Evolutionary conservation across 2,888 invertebrate genomes (phyloP).

Genomic region (Drosophila birchii): DNA sequence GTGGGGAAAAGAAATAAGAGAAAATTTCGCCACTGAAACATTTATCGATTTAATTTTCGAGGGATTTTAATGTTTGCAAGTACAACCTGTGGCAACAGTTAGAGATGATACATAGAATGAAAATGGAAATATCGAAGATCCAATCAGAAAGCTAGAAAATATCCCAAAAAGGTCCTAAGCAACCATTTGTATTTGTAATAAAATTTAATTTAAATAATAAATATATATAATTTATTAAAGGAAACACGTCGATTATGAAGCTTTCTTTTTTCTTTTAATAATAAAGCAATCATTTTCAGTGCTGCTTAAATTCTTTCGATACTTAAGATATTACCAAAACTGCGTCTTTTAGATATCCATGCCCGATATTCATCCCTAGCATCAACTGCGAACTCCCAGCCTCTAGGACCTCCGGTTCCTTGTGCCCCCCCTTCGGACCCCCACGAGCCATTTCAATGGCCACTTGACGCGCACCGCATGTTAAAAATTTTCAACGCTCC

Average conservation of each 20-base stretch:
- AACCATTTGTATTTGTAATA: not conserved
- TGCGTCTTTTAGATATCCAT: too few relatives aligned
- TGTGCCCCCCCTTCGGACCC: not conserved
- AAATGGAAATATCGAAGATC: not conserved
- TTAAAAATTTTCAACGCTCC: conserved; percentile 53
- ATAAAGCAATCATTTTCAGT: not conserved
- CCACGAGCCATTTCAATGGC: conserved; percentile 39
- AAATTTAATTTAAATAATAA: not conserved
- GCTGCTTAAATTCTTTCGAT: conserved; percentile 14
- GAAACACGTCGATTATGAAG: not conserved
- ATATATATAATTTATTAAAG: not conserved
- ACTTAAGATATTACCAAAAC: not conserved
- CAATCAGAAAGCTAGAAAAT: not conserved
- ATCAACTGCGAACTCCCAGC: not conserved
- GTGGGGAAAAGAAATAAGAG: not conserved
- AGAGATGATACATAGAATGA: not conserved
- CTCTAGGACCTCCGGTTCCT: not conserved
- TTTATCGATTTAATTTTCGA: conserved; percentile 54
- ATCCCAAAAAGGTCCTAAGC: too few relatives aligned
- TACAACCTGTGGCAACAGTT: conserved; percentile 25
- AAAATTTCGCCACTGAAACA: conserved; percentile 35
- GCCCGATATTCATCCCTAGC: not conserved
- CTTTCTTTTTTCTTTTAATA: not conserved
- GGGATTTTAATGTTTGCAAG: conserved; percentile 54
- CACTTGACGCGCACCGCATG: conserved; percentile 60